phyloP scores from a whole-genome alignment of 2,888 invertebrate species.

The Frankliniella fusca region DNA sequence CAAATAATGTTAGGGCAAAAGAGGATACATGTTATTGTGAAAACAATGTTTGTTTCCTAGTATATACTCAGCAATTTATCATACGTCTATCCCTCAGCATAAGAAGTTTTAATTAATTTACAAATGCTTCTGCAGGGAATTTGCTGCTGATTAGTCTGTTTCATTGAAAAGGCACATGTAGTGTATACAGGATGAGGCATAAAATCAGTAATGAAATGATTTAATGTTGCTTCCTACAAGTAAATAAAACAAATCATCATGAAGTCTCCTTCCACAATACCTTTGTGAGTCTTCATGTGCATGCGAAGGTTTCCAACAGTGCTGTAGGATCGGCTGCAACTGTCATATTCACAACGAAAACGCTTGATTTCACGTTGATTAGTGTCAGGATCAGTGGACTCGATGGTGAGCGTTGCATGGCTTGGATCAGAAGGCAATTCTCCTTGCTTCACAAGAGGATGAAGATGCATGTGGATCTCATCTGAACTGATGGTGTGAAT shows the following conservation, averaged over 20 bases:
- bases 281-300: constrained; percentile 94
- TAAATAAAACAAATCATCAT: background rate
- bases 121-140: no score
- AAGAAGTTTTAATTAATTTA: no score
- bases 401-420: constrained; percentile 64
- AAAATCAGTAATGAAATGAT: constrained; percentile 28
- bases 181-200: no score
- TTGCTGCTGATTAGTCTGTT: no score
- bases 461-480: constrained; percentile 67
- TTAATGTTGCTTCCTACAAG: background rate
- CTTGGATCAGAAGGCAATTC: constrained; percentile 63
- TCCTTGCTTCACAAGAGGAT: constrained; percentile 57
- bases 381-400: constrained; percentile 57
- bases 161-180: no score
- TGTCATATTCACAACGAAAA: constrained; percentile 83
- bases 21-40: no score
- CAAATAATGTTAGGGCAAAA: no score
- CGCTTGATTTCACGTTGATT: constrained; percentile 60
- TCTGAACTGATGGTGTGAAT: constrained; percentile 64
- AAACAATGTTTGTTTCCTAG: no score
- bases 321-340: constrained; percentile 83
- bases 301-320: constrained; percentile 91
- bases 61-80: no score
- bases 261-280: constrained; percentile 50
- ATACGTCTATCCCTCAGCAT: no score